A percentile compares a stretch with the other conserved stretches of the same genome.
These are phyloP conservation scores for Nerophis ophidion DNA, from an alignment of 2,113 vertebrate species.

Conservation along the genomic window DNA sequence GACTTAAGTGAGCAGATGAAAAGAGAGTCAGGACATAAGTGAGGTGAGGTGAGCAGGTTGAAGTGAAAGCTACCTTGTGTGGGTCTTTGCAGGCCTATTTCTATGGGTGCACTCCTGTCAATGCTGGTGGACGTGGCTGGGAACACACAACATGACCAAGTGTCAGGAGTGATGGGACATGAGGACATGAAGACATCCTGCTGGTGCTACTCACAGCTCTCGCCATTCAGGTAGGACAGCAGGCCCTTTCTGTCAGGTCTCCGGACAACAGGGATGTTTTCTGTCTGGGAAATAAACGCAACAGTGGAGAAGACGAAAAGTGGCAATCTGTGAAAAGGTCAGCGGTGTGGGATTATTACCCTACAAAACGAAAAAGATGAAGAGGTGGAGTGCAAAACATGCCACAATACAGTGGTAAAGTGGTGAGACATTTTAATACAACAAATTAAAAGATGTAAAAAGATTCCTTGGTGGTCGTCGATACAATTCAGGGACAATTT, in stretches of 20 bases:
- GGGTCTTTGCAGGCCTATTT: constrained; percentile 93
- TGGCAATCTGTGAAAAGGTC: too few species aligned
- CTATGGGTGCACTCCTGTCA: constrained; percentile 96
- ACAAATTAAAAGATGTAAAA: too few species aligned
- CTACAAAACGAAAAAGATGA: too few species aligned
- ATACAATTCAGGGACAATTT: too few species aligned
- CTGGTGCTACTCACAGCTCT: constrained; percentile 85
- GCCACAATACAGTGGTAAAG: too few species aligned
- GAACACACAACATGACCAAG: constrained; percentile 40
- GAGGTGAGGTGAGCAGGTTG: too few species aligned
- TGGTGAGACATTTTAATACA: too few species aligned
- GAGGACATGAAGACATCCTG: background rate
- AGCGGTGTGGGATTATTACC: too few species aligned
- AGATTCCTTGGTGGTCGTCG: too few species aligned
- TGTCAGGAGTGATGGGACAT: too few species aligned
- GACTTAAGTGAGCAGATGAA: constrained; percentile 64
- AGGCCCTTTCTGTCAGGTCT: constrained; percentile 97
- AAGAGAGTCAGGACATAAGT: background rate
- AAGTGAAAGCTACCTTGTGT: constrained; percentile 80
- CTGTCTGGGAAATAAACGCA: constrained; percentile 69
- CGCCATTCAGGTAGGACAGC: constrained; percentile 94
- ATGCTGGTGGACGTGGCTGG: constrained; percentile 95
- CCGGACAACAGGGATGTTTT: constrained; percentile 97
- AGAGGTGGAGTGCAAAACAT: too few species aligned
- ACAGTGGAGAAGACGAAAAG: background rate